Base-by-base conservation (phyloP, 2,113 vertebrate species). In the Alces alces region DNA sequence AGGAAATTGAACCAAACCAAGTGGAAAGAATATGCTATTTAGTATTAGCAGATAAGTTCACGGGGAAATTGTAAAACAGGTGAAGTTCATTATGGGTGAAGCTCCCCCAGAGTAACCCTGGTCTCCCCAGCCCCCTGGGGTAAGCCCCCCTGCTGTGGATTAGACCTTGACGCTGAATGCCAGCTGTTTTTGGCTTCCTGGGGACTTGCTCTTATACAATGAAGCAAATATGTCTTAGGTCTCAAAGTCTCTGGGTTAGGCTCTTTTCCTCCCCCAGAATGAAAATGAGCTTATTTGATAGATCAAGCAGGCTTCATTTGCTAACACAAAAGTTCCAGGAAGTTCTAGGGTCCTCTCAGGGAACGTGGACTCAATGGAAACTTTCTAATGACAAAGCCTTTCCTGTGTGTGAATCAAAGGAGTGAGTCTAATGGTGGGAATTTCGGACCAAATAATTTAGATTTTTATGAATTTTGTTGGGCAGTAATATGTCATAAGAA, bases 1-100 rank as follows among this genome's bases (percentile, higher is more conserved):
- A 96, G 97, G 96, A 96, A 92, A 96, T 14, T 7, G 87, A 97
- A 93, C 57, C 95, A 92, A 96, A 94, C 76, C 90, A 82, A 97
- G 87, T 78, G 87, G 90, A 93, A 97, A 92, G 73, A 87, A 90
- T 76, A 80, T 19, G n/a, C 54, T 88, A 45, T 54, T 95, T 54
- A 82, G 57, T 54, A 66, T 61, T 19, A 83, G 60, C 55, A 95
- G 90, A 82, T 85, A 85, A 88, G 36, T 57, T 93, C 61, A 43
- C 0, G 8, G 66, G 85, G 13, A 93, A 92, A 86, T 52, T 82
- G n/a, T 54, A 25, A 47, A 64, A 36, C 10, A 58, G 70, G 30
- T 25, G 17, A 86, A 27, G 64, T 15, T 54, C 36, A n/a, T 52
- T 52, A 36, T 10, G 60, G 87, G 33, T 3, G 1, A 45, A 21